These are phyloP conservation scores for Pseudomugil gertrudae DNA, from an alignment of 2,797 vertebrate species.

Conservation along the genomic window DNA sequence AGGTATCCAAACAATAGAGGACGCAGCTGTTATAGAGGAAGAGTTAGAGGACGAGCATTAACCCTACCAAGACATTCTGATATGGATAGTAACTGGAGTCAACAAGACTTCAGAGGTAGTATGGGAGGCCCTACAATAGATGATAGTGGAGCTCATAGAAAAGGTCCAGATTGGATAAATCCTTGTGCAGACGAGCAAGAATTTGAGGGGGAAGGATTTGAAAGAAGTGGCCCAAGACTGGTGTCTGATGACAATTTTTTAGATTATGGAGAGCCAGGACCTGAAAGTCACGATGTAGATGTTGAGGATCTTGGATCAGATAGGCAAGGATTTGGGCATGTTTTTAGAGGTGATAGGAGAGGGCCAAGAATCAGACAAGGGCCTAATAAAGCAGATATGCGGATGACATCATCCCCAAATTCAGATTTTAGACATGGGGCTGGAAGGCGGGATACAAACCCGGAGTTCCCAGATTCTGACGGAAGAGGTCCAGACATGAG, in stretches of 20 bases:
- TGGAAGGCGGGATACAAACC: slow-evolving; percentile 37
- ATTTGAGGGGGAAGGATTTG: slow-evolving; percentile 40
- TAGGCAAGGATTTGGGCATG: slow-evolving; percentile 38
- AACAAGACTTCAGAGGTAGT: slow-evolving; percentile 35
- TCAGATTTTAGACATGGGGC: slow-evolving; percentile 27
- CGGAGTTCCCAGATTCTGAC: slow-evolving; percentile 17
- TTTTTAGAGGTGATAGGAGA: slow-evolving; percentile 45
- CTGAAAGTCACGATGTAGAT: slow-evolving; percentile 39
- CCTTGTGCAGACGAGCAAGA: slow-evolving; percentile 37
- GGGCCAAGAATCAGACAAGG: slow-evolving; percentile 40
- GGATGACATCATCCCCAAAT: slow-evolving; percentile 16
- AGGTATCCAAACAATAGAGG: slow-evolving; percentile 34
- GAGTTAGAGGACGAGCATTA: slow-evolving; percentile 32
- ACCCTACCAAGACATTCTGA: slow-evolving; percentile 29
- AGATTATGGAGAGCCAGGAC: slow-evolving; percentile 27
- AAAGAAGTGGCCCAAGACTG: slow-evolving; percentile 36
- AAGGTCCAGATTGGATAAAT: slow-evolving; percentile 22
- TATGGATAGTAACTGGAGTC: slow-evolving; percentile 42
- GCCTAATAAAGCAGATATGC: slow-evolving; percentile 24
- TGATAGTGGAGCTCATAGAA: slow-evolving; percentile 15
- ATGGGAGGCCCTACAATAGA: slow-evolving; percentile 40
- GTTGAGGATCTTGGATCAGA: slow-evolving; percentile 21
- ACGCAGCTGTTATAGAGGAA: slow-evolving; percentile 30
- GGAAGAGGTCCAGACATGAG: slow-evolving; percentile 24
- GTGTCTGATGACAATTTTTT: slow-evolving; percentile 35